Conservation (phyloP, 1,140 invertebrate species). For the Tachypleus tridentatus region DNA sequence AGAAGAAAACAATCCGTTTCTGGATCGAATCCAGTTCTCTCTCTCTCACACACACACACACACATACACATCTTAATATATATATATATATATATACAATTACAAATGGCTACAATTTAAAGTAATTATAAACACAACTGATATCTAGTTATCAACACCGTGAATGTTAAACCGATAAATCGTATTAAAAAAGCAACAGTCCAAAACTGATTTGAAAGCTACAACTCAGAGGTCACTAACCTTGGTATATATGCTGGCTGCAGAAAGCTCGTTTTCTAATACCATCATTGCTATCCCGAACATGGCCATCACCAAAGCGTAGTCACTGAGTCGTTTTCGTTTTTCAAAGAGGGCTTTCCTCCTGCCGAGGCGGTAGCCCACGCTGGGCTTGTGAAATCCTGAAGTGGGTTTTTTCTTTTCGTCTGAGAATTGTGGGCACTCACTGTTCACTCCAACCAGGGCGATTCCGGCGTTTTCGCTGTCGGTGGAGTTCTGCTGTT, state of each 20-base stretch:
- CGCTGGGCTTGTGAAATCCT: conserved; percentile 88
- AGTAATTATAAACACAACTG: too few relatives aligned
- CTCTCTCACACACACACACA: too few relatives aligned
- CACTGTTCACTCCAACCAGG: conserved; percentile 66
- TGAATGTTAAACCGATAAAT: too few relatives aligned
- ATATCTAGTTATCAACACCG: too few relatives aligned
- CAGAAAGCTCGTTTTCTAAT: conserved; percentile 95
- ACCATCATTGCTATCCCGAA: conserved; percentile 98
- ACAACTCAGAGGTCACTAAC: conserved; percentile 40
- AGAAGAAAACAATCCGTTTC: too few relatives aligned
- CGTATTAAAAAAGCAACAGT: too few relatives aligned
- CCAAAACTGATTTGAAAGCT: too few relatives aligned
- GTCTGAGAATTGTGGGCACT: conserved; percentile 73
- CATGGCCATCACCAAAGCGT: conserved; percentile 96
- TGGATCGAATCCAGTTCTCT: too few relatives aligned
- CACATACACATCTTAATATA: too few relatives aligned
- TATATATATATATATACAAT: too few relatives aligned
- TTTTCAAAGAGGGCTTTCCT: conserved; percentile 96
- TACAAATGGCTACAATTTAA: too few relatives aligned
- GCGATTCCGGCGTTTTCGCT: conserved; percentile 62
- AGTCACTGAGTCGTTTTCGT: conserved; percentile 93
- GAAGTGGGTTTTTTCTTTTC: conserved; percentile 39
- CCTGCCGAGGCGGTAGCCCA: conserved; percentile 88
- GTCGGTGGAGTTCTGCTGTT: conserved; percentile 25
- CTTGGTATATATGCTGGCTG: conserved; percentile 85